Percentiles rank a stretch among this genome's conserved stretches.
Evolutionary conservation across 2,797 vertebrate species (phyloP).

Genomic region (Ctenochaetus hawaiiensis): DNA sequence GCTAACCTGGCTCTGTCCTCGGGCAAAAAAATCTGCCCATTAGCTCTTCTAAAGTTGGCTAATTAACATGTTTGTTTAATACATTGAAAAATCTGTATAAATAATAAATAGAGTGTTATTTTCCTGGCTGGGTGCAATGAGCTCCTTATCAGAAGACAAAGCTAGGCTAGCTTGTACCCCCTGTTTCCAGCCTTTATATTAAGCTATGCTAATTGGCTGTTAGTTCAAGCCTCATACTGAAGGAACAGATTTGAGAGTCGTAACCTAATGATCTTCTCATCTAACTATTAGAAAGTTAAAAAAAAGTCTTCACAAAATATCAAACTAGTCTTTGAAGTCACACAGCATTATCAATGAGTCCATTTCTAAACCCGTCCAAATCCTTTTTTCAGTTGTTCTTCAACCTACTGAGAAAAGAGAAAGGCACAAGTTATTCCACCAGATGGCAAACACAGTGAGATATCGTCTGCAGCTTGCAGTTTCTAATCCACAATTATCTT

Average conservation of each 20-base stretch:
- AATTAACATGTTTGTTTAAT: not conserved
- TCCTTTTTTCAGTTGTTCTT: not conserved
- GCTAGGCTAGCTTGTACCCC: not conserved
- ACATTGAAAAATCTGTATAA: not conserved
- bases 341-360: not conserved
- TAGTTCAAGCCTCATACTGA: not conserved
- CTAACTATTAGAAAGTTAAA: not conserved
- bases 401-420: not conserved
- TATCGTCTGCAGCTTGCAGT: not conserved
- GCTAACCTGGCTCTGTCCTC: not conserved
- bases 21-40: not conserved
- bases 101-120: no score
- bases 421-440: not conserved
- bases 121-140: not conserved
- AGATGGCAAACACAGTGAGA: slow-evolving; percentile 1
- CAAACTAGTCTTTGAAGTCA: not conserved
- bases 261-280: not conserved
- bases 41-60: not conserved
- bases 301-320: not conserved
- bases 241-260: not conserved
- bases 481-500: slow-evolving; percentile 7
- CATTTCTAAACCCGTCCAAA: not conserved
- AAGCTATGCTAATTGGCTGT: not conserved
- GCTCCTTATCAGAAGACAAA: not conserved
- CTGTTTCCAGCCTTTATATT: not conserved